phyloP scores from a whole-genome alignment of 2,888 invertebrate species.

The Amphipyra tragopoginis region DNA sequence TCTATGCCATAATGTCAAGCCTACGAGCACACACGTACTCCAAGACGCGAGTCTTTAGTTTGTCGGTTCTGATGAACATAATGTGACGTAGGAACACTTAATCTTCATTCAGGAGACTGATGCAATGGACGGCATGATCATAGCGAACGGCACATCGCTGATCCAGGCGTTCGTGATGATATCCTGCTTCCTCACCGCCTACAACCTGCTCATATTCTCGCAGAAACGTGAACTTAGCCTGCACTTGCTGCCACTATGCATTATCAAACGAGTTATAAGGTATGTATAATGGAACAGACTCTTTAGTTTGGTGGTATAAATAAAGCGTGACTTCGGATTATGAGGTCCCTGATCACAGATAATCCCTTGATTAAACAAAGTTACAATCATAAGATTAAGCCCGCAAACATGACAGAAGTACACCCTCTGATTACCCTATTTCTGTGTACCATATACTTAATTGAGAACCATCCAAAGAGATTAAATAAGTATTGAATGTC shows the following conservation, averaged over 20 bases:
- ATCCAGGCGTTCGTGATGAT: slow-evolving; percentile 40
- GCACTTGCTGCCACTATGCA: slow-evolving; percentile 38
- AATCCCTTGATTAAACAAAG: no score
- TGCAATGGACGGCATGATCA: slow-evolving; percentile 7
- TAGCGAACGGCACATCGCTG: slow-evolving; percentile 34
- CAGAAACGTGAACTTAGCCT: slow-evolving; percentile 30
- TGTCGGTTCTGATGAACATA: no score
- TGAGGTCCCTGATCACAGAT: no score
- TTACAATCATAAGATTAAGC: no score
- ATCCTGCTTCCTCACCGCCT: slow-evolving; percentile 44
- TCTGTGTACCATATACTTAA: no score
- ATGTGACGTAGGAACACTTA: no score
- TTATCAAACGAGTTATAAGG: slow-evolving; percentile 46
- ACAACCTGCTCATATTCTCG: slow-evolving; percentile 45
- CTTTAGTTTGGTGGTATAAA: background rate
- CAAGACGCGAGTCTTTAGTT: background rate
- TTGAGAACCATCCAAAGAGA: no score
- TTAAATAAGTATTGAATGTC: no score
- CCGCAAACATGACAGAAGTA: no score
- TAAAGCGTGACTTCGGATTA: no score
- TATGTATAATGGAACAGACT: slow-evolving; percentile 1
- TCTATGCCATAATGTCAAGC: no score
- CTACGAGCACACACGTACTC: background rate
- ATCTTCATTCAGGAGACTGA: slow-evolving; percentile 15
- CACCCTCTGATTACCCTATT: no score